Evolutionary conservation across 2,113 vertebrate genomes (phyloP).

Genomic region (Phoxinus phoxinus): DNA sequence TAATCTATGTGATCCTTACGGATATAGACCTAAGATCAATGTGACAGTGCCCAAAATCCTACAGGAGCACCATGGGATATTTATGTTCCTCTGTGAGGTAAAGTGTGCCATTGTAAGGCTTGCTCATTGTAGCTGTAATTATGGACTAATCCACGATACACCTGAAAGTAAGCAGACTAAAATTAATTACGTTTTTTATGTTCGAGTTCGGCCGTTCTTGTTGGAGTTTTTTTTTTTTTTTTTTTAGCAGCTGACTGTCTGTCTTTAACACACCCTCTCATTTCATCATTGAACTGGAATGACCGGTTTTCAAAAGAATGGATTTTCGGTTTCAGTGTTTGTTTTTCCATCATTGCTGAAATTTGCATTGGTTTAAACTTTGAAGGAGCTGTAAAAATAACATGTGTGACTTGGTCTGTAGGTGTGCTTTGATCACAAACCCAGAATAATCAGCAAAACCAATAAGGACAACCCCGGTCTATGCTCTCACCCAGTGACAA

Average conservation of each 20-base stretch:
- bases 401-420: constrained; percentile 63
- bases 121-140: not conserved
- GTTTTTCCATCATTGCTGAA: not conserved
- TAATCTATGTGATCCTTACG: constrained; percentile 84
- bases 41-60: constrained; percentile 88
- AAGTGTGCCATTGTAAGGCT: constrained; percentile 34
- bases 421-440: constrained; percentile 99
- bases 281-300: constrained; percentile 28
- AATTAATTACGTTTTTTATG: not conserved
- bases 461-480: constrained; percentile 88
- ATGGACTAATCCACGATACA: not conserved
- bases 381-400: constrained; percentile 28
- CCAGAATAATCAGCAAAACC: constrained; percentile 97
- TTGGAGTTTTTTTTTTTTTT: not conserved
- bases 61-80: constrained; percentile 93
- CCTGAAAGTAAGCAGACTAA: not conserved
- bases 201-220: not conserved
- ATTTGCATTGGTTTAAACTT: constrained; percentile 3
- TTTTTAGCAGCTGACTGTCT: not conserved
- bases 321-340: constrained; percentile 13
- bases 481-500: constrained; percentile 93
- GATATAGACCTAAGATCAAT: constrained; percentile 80
- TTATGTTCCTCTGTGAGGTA: constrained; percentile 97
- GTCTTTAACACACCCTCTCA: not conserved
- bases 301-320: not conserved